These are phyloP conservation scores for Lepidurus couesii DNA, from an alignment of 1,140 invertebrate genomes.

Conservation along the genomic window DNA sequence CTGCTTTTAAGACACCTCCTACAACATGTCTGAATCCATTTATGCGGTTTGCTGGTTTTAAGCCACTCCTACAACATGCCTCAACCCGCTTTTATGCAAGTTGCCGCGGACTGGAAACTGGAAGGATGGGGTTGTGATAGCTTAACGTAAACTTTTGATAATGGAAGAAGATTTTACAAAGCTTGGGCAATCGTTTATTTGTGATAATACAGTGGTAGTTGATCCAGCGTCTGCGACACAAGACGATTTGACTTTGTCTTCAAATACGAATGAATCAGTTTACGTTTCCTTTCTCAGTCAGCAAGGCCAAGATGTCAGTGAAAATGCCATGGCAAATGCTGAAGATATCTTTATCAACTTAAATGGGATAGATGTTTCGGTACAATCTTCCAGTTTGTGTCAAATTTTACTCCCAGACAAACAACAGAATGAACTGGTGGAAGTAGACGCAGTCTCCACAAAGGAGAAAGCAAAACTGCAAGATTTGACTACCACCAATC, in stretches of 20 bases:
- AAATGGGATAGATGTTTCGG: not conserved
- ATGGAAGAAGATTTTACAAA: not conserved
- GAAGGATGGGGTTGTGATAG: too few relatives aligned
- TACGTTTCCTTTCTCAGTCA: not conserved
- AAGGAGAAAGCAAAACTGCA: not conserved
- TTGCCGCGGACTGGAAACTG: too few relatives aligned
- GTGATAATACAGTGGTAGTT: slow-evolving; percentile 13
- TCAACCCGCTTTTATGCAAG: too few relatives aligned
- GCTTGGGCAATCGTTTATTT: not conserved
- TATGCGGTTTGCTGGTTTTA: too few relatives aligned
- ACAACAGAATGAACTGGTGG: not conserved
- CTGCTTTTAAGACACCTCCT: too few relatives aligned
- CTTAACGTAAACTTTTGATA: not conserved
- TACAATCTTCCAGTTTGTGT: not conserved
- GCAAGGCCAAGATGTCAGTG: not conserved
- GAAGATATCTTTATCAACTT: not conserved
- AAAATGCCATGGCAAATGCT: not conserved
- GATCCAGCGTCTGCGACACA: not conserved
- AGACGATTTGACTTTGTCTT: not conserved
- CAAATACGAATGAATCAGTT: not conserved
- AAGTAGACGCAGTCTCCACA: not conserved
- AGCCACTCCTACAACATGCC: too few relatives aligned
- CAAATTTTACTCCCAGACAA: not conserved
- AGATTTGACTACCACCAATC: not conserved
- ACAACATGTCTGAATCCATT: too few relatives aligned